Conservation (phyloP, 2,888 invertebrate species). For the Disparrhopalites patrizii region DNA sequence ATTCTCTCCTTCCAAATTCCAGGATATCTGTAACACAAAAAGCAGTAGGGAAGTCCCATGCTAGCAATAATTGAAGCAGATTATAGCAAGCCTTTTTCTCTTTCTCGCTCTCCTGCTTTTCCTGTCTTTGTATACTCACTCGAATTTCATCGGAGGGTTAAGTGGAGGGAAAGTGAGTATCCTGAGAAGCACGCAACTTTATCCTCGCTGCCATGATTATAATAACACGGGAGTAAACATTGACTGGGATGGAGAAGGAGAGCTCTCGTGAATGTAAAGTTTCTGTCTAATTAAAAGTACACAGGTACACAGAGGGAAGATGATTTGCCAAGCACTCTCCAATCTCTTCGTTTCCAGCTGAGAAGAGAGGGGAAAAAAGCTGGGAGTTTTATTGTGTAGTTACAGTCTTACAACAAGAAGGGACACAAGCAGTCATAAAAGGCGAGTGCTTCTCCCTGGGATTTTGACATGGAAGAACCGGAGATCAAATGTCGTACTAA, state of each 20-base stretch:
- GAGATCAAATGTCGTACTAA: no score
- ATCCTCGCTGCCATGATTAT: no score
- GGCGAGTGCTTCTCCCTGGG: no score
- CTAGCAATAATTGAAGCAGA: background rate
- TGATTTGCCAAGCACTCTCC: no score
- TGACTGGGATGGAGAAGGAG: background rate
- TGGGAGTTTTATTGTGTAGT: no score
- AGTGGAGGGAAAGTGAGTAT: background rate
- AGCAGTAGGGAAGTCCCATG: background rate
- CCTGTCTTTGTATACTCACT: background rate
- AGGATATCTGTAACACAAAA: background rate
- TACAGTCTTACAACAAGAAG: no score
- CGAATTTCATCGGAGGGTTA: background rate
- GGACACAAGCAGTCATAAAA: no score
- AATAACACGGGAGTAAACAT: background rate
- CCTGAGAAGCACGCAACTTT: background rate
- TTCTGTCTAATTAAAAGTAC: no score
- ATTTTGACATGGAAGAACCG: no score
- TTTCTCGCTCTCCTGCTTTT: background rate
- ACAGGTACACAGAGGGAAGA: no score
- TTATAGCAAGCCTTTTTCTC: background rate
- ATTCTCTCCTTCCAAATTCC: background rate
- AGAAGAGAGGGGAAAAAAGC: no score
- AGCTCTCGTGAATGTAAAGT: background rate
- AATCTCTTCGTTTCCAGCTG: no score